These are phyloP conservation scores for Chauna torquata DNA, from an alignment of 2,113 vertebrate species.

Conservation along the genomic window DNA sequence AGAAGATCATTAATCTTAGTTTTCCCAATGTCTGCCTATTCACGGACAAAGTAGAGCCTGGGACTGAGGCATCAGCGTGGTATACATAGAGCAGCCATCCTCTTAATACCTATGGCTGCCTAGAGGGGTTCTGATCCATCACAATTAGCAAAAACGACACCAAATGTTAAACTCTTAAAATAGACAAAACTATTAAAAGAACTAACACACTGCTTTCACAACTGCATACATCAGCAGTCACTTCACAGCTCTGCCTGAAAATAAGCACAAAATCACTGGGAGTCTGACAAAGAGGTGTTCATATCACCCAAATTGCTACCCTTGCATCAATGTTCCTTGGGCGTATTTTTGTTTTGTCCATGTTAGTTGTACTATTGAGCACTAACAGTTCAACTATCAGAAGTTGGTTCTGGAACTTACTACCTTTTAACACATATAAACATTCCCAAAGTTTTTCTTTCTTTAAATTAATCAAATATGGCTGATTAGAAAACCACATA, in stretches of 20 bases:
- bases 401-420: not conserved
- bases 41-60: not conserved
- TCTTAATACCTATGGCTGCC: not conserved
- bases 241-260: not conserved
- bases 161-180: not conserved
- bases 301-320: fast-evolving
- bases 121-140: not conserved
- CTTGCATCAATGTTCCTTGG: fast-evolving
- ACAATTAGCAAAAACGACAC: not conserved
- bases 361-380: fast-evolving
- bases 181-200: not conserved
- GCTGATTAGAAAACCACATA: not conserved
- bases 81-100: not conserved
- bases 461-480: not conserved
- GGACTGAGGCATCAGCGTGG: not conserved
- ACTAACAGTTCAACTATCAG: not conserved
- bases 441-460: not conserved
- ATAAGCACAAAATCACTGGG: not conserved
- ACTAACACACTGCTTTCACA: no score
- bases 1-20: not conserved
- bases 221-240: not conserved
- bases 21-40: not conserved
- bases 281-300: not conserved
- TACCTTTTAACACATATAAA: not conserved
- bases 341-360: not conserved